Base-by-base conservation (phyloP, 2,113 vertebrate genomes). In the Ia io region DNA sequence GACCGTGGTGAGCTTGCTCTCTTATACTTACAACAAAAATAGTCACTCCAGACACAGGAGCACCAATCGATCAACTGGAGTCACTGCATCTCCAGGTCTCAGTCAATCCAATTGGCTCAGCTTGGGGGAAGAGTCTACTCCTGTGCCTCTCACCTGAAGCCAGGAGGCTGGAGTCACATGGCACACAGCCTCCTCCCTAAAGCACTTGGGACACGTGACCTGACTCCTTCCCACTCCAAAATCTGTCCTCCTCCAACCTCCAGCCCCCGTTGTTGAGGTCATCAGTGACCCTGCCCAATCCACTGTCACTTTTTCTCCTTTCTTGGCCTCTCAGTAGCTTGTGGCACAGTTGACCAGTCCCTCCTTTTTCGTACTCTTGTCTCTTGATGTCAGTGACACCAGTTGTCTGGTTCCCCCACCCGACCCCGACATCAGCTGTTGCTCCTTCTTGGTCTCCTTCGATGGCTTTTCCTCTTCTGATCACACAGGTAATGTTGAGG, bases 171-270 rank as follows among this genome's bases (percentile, higher is more conserved):
- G 61, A 30, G 69, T 59, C 47, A 80, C 2, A 0, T 49, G 35
- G 11, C 61, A 47, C 17, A 1, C 35, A 40, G 30, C 71, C 49
- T 35, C 67, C 32, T 49, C 59, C 37, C 6, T 67, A 25, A 56
- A 23, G 59, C 56, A 20, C 25, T 23, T 49, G 23, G 67, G 3
- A 1, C 18, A 14, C 1, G 3, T 0, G 1, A 37, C 44, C 40
- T 42, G 42, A 35, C n/a, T 44, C 61, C 13, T 10, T 22, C n/a
- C 16, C 4, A 23, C 32, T 80, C 65, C 10, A 30, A 25, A 78
- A 65, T 37, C 25, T 13, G 8, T n/a, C 28, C 35, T 67, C 25
- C n/a, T 91, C 61, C 30, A 67, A 61, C 47, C 69, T 9, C 59
- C 10, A 5, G 16, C 17, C 49, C 20, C 71, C 16, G 3, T n/a